Conservation (phyloP, 2,888 invertebrate species). For the Harmothoe impar region DNA sequence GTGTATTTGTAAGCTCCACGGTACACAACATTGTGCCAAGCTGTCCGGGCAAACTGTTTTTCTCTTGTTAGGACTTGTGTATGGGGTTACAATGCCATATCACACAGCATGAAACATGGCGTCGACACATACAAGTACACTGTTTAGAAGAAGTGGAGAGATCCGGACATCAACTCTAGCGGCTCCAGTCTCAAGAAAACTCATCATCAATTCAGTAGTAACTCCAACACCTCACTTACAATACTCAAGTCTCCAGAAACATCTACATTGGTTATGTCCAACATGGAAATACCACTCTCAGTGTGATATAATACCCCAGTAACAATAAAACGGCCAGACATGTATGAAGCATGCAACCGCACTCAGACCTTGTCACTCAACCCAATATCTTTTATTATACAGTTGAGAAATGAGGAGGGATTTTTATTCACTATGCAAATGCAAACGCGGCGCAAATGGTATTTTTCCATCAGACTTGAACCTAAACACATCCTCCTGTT, state of each 20-base stretch:
- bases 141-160: background rate
- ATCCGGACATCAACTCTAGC: background rate
- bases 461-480: too few relatives aligned
- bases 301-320: background rate
- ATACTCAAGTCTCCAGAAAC: background rate
- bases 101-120: slow-evolving; percentile 23
- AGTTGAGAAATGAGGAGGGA: too few relatives aligned
- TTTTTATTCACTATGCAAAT: too few relatives aligned
- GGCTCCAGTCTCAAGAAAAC: slow-evolving; percentile 4
- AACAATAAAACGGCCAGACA: background rate
- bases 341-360: background rate
- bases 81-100: slow-evolving; percentile 21
- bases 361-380: background rate
- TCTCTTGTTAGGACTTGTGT: background rate
- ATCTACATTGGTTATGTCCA: slow-evolving; percentile 3
- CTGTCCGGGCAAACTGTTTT: background rate
- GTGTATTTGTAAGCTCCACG: background rate
- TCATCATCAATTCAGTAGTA: slow-evolving; percentile 9
- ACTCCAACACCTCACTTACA: background rate
- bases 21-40: background rate
- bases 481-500: too few relatives aligned
- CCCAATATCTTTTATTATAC: background rate
- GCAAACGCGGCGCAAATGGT: too few relatives aligned
- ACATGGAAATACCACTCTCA: slow-evolving; percentile 26
- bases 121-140: slow-evolving; percentile 10